Evolutionary conservation across 2,888 invertebrate species (phyloP).

Genomic region (Zeuzera pyrina): DNA sequence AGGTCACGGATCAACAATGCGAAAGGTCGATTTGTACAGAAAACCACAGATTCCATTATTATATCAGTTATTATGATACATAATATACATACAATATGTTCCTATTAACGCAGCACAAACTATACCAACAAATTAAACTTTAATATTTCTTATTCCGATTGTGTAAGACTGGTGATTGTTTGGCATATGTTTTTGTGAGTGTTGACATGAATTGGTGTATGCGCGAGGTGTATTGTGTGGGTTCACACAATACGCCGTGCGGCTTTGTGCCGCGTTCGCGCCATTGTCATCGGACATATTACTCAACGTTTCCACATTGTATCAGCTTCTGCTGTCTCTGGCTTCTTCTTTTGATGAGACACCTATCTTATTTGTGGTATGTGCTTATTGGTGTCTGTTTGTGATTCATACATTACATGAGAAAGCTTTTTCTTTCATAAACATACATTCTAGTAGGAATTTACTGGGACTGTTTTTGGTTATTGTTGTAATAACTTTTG

Average conservation of each 20-base stretch:
- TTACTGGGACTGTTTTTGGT: no score
- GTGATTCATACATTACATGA: no score
- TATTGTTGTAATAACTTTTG: no score
- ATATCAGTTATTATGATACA: conserved; percentile 57
- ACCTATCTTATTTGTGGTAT: no score
- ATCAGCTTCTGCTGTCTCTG: conserved; percentile 48
- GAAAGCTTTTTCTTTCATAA: no score
- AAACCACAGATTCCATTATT: conserved; percentile 45
- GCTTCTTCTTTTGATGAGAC: conserved; percentile 61
- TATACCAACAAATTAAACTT: conserved; percentile 13
- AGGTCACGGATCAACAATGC: conserved; percentile 29
- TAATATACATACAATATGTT: conserved; percentile 32
- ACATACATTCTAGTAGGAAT: no score
- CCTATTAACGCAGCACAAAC: conserved; percentile 17
- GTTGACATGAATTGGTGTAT: conserved; percentile 36
- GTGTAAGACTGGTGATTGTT: conserved; percentile 34
- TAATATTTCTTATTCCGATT: conserved; percentile 16
- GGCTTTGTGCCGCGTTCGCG: conserved; percentile 62
- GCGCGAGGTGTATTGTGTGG: conserved; percentile 66
- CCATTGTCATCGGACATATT: conserved; percentile 68
- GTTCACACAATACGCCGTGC: conserved; percentile 59
- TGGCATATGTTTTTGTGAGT: conserved; percentile 34
- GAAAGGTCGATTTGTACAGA: conserved; percentile 38
- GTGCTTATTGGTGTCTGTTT: no score
- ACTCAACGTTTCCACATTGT: conserved; percentile 66